Evolutionary conservation across 2,888 invertebrate genomes (phyloP).

Genomic region (Himalopsyche anomala): DNA sequence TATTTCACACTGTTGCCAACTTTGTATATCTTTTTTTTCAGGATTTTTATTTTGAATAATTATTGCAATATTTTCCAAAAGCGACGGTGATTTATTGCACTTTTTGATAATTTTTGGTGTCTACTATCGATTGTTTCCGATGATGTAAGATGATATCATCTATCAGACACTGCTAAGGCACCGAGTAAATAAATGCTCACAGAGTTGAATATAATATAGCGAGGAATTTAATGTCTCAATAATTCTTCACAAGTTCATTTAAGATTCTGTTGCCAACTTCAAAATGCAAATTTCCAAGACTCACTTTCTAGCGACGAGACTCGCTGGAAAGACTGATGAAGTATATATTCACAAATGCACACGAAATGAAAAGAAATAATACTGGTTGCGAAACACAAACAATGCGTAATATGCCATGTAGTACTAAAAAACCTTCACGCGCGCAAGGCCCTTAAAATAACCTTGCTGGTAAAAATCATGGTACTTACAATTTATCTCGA

Average conservation of each 20-base stretch:
- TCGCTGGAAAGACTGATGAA: conserved; percentile 8
- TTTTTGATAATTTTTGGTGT: not conserved
- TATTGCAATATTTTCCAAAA: not conserved
- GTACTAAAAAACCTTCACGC: conserved; percentile 51
- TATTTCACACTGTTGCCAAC: conserved; percentile 49
- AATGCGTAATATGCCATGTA: conserved; percentile 56
- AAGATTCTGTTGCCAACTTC: conserved; percentile 52
- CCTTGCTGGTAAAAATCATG: conserved; percentile 52
- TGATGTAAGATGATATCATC: conserved; percentile 23
- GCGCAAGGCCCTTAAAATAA: conserved; percentile 60
- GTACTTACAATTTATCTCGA: conserved; percentile 27
- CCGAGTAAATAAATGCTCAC: not conserved
- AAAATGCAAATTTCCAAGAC: conserved; percentile 51
- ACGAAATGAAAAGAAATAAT: conserved; percentile 35
- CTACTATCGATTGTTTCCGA: conserved; percentile 22
- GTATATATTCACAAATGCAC: conserved; percentile 19
- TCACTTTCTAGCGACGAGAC: conserved; percentile 53
- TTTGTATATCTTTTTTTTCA: conserved; percentile 42
- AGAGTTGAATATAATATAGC: not conserved
- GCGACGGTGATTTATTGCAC: conserved; percentile 16
- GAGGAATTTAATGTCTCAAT: conserved; percentile 10
- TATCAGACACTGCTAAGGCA: conserved; percentile 26
- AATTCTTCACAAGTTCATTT: conserved; percentile 32
- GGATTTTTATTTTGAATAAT: not conserved
- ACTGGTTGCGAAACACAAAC: conserved; percentile 54